Conservation (phyloP, 2,888 invertebrate species). For the Corbicula japonica region DNA sequence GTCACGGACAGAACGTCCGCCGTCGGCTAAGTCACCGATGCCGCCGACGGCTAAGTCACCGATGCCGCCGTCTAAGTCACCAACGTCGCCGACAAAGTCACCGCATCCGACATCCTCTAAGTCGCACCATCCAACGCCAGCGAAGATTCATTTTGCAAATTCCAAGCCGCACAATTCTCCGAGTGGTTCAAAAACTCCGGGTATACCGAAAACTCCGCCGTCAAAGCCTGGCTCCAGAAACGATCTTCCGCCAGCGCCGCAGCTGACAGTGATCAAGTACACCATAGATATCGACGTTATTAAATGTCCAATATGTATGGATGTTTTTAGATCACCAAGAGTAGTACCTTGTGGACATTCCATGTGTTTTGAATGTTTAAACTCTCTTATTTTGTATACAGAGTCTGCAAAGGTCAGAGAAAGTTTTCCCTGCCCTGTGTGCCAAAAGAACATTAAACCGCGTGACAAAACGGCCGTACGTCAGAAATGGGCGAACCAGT, state of each 20-base stretch:
- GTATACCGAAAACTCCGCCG: slow-evolving; percentile 18
- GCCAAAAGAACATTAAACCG: slow-evolving; percentile 46
- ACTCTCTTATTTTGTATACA: slow-evolving; percentile 55
- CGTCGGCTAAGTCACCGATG: slow-evolving; percentile 1
- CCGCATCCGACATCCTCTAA: neutral
- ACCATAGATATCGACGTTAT: slow-evolving; percentile 59
- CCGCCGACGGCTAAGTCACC: neutral
- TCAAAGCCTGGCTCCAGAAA: slow-evolving; percentile 26
- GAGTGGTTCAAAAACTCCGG: neutral
- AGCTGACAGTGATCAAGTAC: slow-evolving; percentile 47
- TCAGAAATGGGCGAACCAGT: slow-evolving; percentile 62
- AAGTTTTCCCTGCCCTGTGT: slow-evolving; percentile 55
- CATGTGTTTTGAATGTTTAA: slow-evolving; percentile 52
- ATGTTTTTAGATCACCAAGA: slow-evolving; percentile 62
- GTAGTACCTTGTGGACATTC: slow-evolving; percentile 65
- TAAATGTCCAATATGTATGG: slow-evolving; percentile 61
- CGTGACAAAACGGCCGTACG: slow-evolving; percentile 27
- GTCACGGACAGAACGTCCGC: too few relatives aligned
- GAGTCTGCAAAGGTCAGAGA: slow-evolving; percentile 54
- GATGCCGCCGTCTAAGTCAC: slow-evolving; percentile 6
- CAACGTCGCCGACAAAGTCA: neutral
- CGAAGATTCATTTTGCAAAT: too few relatives aligned
- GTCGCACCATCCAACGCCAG: slow-evolving; percentile 2
- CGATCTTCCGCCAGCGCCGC: slow-evolving; percentile 40
- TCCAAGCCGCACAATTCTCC: too few relatives aligned